These are phyloP conservation scores for Nothocercus julius DNA, from an alignment of 2,113 vertebrate species.

Conservation along the genomic window DNA sequence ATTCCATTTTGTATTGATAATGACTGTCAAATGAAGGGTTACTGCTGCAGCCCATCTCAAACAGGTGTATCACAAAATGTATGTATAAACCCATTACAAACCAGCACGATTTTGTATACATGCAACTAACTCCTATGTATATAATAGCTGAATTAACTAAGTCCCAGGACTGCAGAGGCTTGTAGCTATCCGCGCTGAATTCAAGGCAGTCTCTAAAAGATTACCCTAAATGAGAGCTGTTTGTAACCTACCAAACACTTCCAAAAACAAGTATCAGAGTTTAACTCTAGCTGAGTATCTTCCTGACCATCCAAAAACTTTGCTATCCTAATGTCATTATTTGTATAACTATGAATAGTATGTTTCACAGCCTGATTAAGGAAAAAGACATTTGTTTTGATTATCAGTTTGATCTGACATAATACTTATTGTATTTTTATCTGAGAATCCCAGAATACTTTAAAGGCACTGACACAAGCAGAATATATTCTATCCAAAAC, in stretches of 20 bases:
- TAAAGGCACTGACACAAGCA: neutral
- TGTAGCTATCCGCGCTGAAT: too few species aligned
- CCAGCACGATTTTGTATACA: neutral
- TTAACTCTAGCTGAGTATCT: neutral
- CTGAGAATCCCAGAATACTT: neutral
- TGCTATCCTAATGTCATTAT: neutral
- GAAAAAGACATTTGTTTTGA: neutral
- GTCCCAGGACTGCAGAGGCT: too few species aligned
- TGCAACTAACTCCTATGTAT: neutral
- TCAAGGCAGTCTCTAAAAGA: neutral
- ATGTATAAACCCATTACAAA: neutral
- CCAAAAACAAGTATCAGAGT: neutral
- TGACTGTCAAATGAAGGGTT: neutral
- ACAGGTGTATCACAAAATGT: neutral
- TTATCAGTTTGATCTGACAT: neutral
- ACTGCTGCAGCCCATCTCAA: neutral
- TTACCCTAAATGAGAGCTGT: fast-evolving
- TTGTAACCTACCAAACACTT: neutral
- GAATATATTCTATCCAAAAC: neutral
- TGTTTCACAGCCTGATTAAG: neutral
- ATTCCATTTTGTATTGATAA: neutral
- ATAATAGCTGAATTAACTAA: too few species aligned
- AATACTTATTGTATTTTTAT: neutral
- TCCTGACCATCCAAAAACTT: neutral
- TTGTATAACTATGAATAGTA: fast-evolving